These are phyloP conservation scores for Lasioglossum baleicum DNA, from an alignment of 1,140 invertebrate genomes.

Conservation along the genomic window DNA sequence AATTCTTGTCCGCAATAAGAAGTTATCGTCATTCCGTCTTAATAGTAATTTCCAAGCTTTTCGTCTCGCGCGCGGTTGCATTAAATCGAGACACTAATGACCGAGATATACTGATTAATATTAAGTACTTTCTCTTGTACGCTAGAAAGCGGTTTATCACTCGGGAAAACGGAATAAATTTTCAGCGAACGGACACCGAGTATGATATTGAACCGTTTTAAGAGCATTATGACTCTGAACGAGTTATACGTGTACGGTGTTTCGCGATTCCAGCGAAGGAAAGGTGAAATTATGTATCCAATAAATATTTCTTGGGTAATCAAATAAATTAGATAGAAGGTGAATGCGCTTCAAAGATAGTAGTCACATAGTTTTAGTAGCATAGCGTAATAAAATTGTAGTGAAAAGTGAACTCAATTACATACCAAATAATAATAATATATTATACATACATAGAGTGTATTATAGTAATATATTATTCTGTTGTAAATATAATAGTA, in stretches of 20 bases:
- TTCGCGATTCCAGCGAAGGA: background rate
- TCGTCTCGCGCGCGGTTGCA: background rate
- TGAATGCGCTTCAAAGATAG: background rate
- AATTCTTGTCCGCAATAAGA: background rate
- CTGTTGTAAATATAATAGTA: no score
- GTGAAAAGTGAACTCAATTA: no score
- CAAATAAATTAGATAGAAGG: background rate
- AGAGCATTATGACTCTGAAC: background rate
- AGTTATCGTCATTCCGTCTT: background rate
- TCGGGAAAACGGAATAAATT: background rate
- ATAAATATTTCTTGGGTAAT: background rate
- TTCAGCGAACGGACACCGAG: background rate
- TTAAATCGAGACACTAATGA: background rate
- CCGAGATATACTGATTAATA: background rate
- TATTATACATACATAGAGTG: no score
- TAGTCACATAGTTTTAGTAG: background rate
- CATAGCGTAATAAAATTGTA: no score
- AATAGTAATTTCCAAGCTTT: background rate
- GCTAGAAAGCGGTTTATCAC: conserved; percentile 14
- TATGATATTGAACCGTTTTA: background rate
- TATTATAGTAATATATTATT: no score
- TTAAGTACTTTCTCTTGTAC: conserved; percentile 34
- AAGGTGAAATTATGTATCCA: background rate
- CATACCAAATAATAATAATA: no score
- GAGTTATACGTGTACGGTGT: background rate